Percentiles rank a stretch among this genome's conserved stretches.
Conservation (phyloP, 1,140 invertebrate species). For the Gryon sp. region DNA sequence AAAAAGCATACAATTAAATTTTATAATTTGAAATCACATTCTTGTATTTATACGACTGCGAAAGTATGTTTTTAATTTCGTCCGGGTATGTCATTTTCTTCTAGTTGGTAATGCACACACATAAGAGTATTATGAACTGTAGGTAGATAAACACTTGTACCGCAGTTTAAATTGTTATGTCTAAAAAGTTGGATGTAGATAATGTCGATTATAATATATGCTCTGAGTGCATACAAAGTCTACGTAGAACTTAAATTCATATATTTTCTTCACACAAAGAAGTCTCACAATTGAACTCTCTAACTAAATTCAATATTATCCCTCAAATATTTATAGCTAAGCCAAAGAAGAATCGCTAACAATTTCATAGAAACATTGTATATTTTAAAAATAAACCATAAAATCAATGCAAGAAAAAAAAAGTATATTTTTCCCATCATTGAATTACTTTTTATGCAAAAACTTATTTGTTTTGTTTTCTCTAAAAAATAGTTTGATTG, state of each 20-base stretch:
- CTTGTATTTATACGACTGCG: too few relatives aligned
- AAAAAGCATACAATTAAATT: too few relatives aligned
- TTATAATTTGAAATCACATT: too few relatives aligned
- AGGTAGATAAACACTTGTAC: constrained; percentile 43
- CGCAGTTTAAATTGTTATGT: constrained; percentile 42
- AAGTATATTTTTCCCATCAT: too few relatives aligned
- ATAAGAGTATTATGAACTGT: constrained; percentile 16
- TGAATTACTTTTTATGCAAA: too few relatives aligned
- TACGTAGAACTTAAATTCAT: constrained; percentile 34
- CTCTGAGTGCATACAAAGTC: constrained; percentile 29
- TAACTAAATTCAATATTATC: constrained; percentile 17
- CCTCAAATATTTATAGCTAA: constrained; percentile 12
- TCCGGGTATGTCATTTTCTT: constrained; percentile 5
- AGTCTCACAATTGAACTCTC: constrained; percentile 10
- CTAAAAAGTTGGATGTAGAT: constrained; percentile 54
- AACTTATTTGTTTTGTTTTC: too few relatives aligned
- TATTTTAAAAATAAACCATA: too few relatives aligned
- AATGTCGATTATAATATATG: constrained; percentile 51
- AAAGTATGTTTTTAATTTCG: constrained; percentile 4
- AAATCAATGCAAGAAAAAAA: too few relatives aligned
- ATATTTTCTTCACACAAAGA: constrained; percentile 14
- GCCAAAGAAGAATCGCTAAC: background rate
- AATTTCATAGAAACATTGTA: background rate
- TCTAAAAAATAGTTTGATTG: too few relatives aligned
- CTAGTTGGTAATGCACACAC: background rate